These are phyloP conservation scores for Mellilla xanthometata DNA, from an alignment of 2,888 invertebrate genomes.

Conservation along the genomic window DNA sequence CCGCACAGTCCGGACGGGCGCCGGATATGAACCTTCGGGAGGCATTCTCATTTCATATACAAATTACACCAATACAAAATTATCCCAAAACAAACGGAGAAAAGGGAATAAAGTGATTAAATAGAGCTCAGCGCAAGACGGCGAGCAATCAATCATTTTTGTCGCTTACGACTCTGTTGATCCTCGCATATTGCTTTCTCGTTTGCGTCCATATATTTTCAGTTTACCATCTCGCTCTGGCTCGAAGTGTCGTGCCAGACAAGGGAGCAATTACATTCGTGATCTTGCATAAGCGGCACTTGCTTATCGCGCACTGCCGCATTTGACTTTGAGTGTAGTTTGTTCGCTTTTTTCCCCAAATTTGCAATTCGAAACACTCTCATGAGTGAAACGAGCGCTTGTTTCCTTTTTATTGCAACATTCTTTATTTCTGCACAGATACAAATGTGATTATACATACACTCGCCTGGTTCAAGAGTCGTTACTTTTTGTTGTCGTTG, in stretches of 20 bases:
- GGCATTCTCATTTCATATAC: slow-evolving; percentile 74
- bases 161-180: slow-evolving; percentile 77
- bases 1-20: slow-evolving; percentile 59
- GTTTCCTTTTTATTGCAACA: slow-evolving; percentile 43
- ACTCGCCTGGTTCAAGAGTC: slow-evolving; percentile 22
- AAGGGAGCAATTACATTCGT: slow-evolving; percentile 84
- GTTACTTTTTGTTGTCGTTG: slow-evolving; percentile 13
- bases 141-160: slow-evolving; percentile 83
- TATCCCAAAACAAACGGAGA: slow-evolving; percentile 81
- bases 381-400: slow-evolving; percentile 57
- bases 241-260: slow-evolving; percentile 81
- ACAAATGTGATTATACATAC: slow-evolving; percentile 28
- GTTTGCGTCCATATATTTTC: slow-evolving; percentile 45
- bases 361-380: slow-evolving; percentile 78
- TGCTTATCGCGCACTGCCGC: slow-evolving; percentile 79
- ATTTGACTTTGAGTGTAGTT: slow-evolving; percentile 78
- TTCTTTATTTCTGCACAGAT: slow-evolving; percentile 30
- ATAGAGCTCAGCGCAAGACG: slow-evolving; percentile 82
- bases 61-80: slow-evolving; percentile 82
- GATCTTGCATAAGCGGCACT: slow-evolving; percentile 83
- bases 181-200: slow-evolving; percentile 54
- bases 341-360: slow-evolving; percentile 74
- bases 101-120: slow-evolving; percentile 84
- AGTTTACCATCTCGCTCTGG: slow-evolving; percentile 64
- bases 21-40: slow-evolving; percentile 71